A percentile compares a stretch with the other conserved stretches of the same genome.
Evolutionary conservation across 2,888 invertebrate species (phyloP).

Genomic region (Ornithoptera priamus): DNA sequence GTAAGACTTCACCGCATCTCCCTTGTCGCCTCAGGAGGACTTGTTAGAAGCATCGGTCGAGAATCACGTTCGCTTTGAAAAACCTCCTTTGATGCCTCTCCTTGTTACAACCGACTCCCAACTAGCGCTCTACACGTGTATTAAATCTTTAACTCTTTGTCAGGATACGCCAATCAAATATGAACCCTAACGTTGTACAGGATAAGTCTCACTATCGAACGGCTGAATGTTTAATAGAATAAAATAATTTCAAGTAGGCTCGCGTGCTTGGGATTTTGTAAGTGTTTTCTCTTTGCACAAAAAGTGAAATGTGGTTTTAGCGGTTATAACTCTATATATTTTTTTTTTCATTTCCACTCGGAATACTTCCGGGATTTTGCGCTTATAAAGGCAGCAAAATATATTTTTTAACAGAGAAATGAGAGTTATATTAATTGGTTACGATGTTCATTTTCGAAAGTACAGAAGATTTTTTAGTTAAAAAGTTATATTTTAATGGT

Average conservation of each 20-base stretch:
- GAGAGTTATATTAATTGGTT: neutral
- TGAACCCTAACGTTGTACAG: constrained; percentile 36
- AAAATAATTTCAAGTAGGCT: constrained; percentile 56
- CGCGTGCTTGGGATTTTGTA: constrained; percentile 56
- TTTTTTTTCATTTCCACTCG: constrained; percentile 20
- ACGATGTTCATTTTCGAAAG: constrained; percentile 1
- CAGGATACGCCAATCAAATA: constrained; percentile 35
- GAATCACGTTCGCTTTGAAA: constrained; percentile 72
- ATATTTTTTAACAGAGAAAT: neutral
- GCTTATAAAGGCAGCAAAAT: constrained; percentile 4
- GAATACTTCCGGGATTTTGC: constrained; percentile 19
- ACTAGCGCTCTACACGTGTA: constrained; percentile 58
- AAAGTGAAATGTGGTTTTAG: constrained; percentile 33
- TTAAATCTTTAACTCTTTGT: constrained; percentile 53
- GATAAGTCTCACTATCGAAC: constrained; percentile 34
- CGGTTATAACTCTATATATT: constrained; percentile 35
- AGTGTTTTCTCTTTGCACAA: constrained; percentile 41
- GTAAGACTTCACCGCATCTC: constrained; percentile 46
- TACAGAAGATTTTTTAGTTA: neutral
- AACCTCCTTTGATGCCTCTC: constrained; percentile 65
- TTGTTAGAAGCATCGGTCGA: constrained; percentile 63
- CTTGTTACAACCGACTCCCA: constrained; percentile 57
- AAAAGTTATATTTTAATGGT: neutral
- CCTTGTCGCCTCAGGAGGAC: constrained; percentile 50
- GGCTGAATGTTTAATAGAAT: constrained; percentile 35